Base-by-base conservation (phyloP, 2,113 vertebrate species). In the Rhabdornis inornatus region DNA sequence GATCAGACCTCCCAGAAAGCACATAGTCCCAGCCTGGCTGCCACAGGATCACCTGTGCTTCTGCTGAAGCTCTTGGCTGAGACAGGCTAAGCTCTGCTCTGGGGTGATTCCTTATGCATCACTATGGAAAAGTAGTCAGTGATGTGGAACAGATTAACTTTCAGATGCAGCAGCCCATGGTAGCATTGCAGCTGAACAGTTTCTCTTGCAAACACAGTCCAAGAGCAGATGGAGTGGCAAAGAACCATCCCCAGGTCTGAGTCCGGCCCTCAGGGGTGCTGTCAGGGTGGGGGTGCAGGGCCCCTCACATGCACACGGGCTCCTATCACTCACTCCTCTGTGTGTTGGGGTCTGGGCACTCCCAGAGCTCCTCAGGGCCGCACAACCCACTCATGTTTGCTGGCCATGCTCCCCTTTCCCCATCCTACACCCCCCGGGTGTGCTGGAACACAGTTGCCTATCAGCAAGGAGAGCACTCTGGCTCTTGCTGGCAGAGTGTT, bases 281-380 rank as follows among this genome's bases (percentile, higher is more conserved):
- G 14, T 10, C 49, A 44, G 57, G 59, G 52, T 71, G 52, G 40
- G 31, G 33, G 24, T 45, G 65, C 60, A 88, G 45, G 13, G 31
- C 40, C 22, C 85, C n/a, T 45, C 0, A 0, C 64, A 69, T 0
- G 0, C 40, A 66, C 0, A 2, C 0, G 2, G 30, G 56, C 18
- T 37, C 50, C 33, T 52, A 7, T 35, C 0, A 0, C 28, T 84
- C 1, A 0, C 60, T 68, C 68, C 8, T 71, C 57, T 55, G 25
- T 13, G 39, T 1, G 1, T 57, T 76, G 79, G 21, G 37, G 21
- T 66, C 45, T 0, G 2, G 40, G 53, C 25, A 9, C 16, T 45
- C 35, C 24, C 10, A 16, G 72, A 84, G 77, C 55, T 59, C 59
- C 66, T 83, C 9, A 53, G 65, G 61, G 52, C 65, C 65, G 16